These are phyloP conservation scores for Drosophila murphyi DNA, from an alignment of 1,140 invertebrate species.

Conservation along the genomic window DNA sequence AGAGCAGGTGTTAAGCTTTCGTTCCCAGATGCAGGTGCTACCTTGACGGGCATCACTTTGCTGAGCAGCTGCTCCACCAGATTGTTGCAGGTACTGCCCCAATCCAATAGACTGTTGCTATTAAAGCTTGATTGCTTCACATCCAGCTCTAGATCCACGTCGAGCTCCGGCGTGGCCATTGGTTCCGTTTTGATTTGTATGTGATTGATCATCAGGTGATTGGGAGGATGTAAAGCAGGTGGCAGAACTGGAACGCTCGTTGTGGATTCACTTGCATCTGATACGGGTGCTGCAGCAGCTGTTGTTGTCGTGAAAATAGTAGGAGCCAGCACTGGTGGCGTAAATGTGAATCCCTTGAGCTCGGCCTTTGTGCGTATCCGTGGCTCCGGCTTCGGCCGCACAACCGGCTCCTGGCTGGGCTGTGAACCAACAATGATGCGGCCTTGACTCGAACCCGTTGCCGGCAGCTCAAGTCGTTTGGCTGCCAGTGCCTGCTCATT, in stretches of 20 bases:
- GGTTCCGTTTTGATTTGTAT: slow-evolving; percentile 71
- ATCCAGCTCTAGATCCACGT: slow-evolving; percentile 30
- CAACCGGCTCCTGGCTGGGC: slow-evolving; percentile 26
- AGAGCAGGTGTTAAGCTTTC: neutral
- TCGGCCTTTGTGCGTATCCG: slow-evolving; percentile 93
- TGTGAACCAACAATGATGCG: slow-evolving; percentile 14
- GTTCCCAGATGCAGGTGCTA: neutral
- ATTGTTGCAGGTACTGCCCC: slow-evolving; percentile 80
- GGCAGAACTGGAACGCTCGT: slow-evolving; percentile 14
- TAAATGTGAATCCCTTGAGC: slow-evolving; percentile 88
- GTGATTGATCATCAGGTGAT: slow-evolving; percentile 58
- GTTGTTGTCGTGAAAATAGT: slow-evolving; percentile 48
- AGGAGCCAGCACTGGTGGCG: slow-evolving; percentile 47
- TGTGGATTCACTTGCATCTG: neutral
- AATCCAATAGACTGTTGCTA: slow-evolving; percentile 62
- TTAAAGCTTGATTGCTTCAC: slow-evolving; percentile 26
- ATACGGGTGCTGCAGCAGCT: neutral
- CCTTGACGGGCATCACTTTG: slow-evolving; percentile 28
- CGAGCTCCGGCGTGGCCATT: slow-evolving; percentile 27
- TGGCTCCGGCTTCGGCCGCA: slow-evolving; percentile 85
- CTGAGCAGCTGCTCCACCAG: slow-evolving; percentile 74
- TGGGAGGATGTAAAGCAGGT: slow-evolving; percentile 22
- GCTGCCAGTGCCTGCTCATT: slow-evolving; percentile 65
- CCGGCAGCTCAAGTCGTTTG: slow-evolving; percentile 14
- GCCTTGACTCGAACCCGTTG: neutral